phyloP scores from a whole-genome alignment of 2,113 vertebrate genomes.

The Pollimyrus isidori region DNA sequence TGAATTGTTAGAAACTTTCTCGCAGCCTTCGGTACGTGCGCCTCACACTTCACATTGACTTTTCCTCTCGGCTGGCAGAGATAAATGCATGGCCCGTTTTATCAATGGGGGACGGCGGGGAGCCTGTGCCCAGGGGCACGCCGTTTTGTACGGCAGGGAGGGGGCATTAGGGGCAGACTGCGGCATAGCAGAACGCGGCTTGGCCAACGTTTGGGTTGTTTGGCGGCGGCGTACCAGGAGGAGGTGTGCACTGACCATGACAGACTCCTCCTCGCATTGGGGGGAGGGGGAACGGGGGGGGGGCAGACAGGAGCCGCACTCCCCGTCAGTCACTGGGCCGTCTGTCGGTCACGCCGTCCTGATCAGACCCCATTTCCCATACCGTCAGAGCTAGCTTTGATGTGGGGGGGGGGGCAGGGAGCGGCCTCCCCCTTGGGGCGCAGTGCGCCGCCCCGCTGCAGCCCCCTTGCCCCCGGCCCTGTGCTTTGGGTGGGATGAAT shows the following conservation, averaged over 20 bases:
- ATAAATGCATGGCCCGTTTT: background rate
- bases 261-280: background rate
- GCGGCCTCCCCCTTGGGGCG: background rate
- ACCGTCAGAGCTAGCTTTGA: background rate
- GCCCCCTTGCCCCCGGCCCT: conserved; percentile 64
- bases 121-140: background rate
- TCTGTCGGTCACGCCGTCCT: background rate
- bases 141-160: background rate
- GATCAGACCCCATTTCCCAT: conserved; percentile 3
- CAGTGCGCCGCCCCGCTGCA: conserved; percentile 65
- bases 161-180: background rate
- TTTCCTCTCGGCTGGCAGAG: background rate
- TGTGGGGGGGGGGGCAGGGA: conserved; percentile 19
- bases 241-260: background rate
- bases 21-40: background rate
- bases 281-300: background rate
- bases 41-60: background rate
- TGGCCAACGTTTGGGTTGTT: background rate
- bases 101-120: background rate
- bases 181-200: background rate
- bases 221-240: background rate
- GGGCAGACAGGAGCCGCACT: background rate
- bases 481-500: conserved; percentile 84
- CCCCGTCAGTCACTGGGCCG: background rate
- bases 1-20: background rate